Evolutionary conservation across 92 coral and sea anemone genomes (phyloP), one percentile per base, ranked within the genome.

Genomic region (Parazoanthus swiftii): DNA sequence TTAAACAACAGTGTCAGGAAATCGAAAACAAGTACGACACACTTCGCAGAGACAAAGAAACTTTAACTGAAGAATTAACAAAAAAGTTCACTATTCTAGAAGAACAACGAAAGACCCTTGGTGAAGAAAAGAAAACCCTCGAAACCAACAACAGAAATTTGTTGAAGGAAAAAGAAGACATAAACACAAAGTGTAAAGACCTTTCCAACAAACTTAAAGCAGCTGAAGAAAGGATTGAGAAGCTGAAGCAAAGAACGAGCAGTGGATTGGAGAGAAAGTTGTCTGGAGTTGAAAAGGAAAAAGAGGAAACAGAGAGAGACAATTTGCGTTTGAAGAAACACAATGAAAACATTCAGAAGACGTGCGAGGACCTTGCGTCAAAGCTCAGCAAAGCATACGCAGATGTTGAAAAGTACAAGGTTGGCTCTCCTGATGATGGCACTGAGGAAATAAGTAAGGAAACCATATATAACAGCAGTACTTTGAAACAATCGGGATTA

Each of bases 331-430:
- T 90, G 33, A 91, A 83, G 93, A 95, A 80, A 66, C 93, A 90
- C 43, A 91, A 89, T 9, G 98, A 95, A 36, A 94, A 95, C 70
- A 86, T 89, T 3, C 93, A 92, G 88, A 91, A 89, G 90, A 93
- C 95, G 25, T 93, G 98, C 43, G 95, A 95, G 86, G 92, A 93
- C 71, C 92, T 95, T 75, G 92, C 98, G 36, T 93, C 94, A 0
- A 95, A 95, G 78, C 83, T 95, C 25, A 92, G 94, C 88, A 93
- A 92, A 76, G 93, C 94, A 3, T 93, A 91, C 58, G 90, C 90
- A 38, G 98, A 95, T 15, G 67, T 92, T 10, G 96, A 95, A 23
- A 88, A 90, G 66, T n/a, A 63, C 42, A 95, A 85, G 48, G 13
- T 75, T 11, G 51, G 37, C 23, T 73, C 83, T 46, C 79, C 74